Evolutionary conservation across 2,113 vertebrate genomes (phyloP).

Genomic region (Cnemophilus loriae): DNA sequence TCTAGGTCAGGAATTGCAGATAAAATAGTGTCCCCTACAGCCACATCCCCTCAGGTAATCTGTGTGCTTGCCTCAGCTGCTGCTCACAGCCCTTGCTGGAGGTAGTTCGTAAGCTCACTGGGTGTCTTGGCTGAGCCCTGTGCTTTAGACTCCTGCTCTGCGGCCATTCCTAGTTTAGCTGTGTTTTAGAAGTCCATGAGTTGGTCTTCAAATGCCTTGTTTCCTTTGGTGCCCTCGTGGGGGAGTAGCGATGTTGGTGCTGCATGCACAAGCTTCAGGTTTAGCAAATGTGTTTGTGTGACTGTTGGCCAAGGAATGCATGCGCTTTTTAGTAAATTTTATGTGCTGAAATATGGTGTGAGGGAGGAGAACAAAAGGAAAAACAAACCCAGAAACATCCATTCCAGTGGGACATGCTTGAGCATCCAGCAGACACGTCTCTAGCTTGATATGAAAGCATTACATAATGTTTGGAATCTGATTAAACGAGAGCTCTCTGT

Average conservation of each 20-base stretch:
- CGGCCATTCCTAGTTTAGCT: background rate
- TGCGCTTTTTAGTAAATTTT: background rate
- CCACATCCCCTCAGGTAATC: background rate
- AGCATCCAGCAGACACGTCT: background rate
- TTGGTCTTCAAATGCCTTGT: background rate
- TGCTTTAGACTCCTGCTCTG: background rate
- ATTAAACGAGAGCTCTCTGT: background rate
- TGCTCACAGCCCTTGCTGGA: background rate
- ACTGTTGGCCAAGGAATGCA: background rate
- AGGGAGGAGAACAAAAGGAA: background rate
- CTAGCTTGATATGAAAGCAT: background rate
- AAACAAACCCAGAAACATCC: slow-evolving; percentile 23
- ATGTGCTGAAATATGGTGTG: slow-evolving; percentile 19
- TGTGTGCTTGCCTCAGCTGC: background rate
- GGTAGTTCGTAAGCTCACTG: background rate
- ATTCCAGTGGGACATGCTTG: slow-evolving; percentile 2
- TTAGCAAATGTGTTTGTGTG: background rate
- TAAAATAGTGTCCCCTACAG: background rate
- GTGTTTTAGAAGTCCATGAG: background rate
- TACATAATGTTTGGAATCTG: background rate
- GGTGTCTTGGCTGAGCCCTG: background rate
- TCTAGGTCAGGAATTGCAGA: background rate
- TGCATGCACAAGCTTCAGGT: background rate
- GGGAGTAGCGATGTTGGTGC: fast-evolving
- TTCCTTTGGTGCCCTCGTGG: background rate